phyloP scores from a whole-genome alignment of 2,797 vertebrate species.

The Protosalanx chinensis region DNA sequence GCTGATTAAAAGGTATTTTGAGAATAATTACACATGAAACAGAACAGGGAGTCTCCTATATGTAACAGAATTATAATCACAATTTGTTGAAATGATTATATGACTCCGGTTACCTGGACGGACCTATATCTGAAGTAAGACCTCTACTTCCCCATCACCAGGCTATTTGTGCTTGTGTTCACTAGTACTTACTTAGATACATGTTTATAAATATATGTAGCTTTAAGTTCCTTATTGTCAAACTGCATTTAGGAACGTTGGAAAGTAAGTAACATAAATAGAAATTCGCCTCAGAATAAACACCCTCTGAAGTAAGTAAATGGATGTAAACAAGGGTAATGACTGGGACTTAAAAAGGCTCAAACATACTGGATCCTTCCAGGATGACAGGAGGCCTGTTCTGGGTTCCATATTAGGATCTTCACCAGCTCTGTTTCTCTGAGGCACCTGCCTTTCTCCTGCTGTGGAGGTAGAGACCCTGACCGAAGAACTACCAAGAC shows the following conservation, averaged over 20 bases:
- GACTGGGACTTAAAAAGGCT: conserved; percentile 20
- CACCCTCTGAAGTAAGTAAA: not conserved
- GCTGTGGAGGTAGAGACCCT: conserved; percentile 19
- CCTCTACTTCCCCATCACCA: too few relatives aligned
- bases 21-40: not conserved
- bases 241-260: conserved; percentile 20
- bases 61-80: not conserved
- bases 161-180: too few relatives aligned
- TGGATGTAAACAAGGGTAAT: conserved; percentile 9
- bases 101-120: not conserved
- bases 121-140: not conserved
- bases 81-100: not conserved
- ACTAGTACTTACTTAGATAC: not conserved
- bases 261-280: conserved; percentile 36
- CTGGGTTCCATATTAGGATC: conserved; percentile 1
- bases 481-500: not conserved
- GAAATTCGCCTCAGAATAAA: conserved; percentile 16
- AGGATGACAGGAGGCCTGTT: not conserved
- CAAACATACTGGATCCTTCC: conserved; percentile 21
- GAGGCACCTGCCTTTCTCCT: conserved; percentile 29
- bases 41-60: not conserved
- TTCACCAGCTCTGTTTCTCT: conserved; percentile 35
- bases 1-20: not conserved
- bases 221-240: conserved; percentile 8
- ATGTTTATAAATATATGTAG: too few relatives aligned